Evolutionary conservation across 2,797 vertebrate genomes (phyloP), one percentile per base, ranked within the genome.

Genomic region (Paguma larvata): DNA sequence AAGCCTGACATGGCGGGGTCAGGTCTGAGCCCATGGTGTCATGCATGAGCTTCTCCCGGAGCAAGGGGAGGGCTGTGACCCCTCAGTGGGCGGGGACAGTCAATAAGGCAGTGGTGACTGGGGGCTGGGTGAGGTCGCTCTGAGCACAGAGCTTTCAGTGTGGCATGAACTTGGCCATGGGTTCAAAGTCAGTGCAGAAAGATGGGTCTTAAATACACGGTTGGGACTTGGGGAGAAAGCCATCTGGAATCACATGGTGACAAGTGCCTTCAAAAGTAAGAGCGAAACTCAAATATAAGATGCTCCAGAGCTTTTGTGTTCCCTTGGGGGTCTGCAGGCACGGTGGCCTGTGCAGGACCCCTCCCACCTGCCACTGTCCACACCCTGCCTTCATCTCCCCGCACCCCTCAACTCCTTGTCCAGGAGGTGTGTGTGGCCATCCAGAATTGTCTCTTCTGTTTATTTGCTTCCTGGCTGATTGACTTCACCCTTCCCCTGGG

Each of bases 261-360:
- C 56, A 62, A 46, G 68, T 62, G 15, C 34, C 21, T 70, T 21
- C 9, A 32, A 34, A 51, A 32, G 11, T 70, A 6, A 48, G 6
- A 27, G 14, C 9, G 63, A 59, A 23, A 41, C 38, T 25, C 51
- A 62, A 19, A n/a, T 11, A 12, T 62, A 80, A 70, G n/a, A 15
- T 38, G 38, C 8, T 9, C 5, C 23, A 0, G 2, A 27, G 27
- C 14, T 9, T 79, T 59, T 0, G 2, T 9, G 2, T 41, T 38
- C 25, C 41, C 19, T 32, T 51, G 14, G 44, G 44, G 27, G 4
- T 51, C 9, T 41, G 2, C 4, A 41, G 6, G 2, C 8, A 32
- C 14, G 11, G 53, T 3, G 1, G 10, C 4, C 8, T 16, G 15
- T 27, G 27, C 7, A 30, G 38, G 9, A 8, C 6, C 53, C 44